Evolutionary conservation across 1,140 invertebrate genomes (phyloP), one percentile per base, ranked within the genome.

Genomic region (Eurosta solidaginis): DNA sequence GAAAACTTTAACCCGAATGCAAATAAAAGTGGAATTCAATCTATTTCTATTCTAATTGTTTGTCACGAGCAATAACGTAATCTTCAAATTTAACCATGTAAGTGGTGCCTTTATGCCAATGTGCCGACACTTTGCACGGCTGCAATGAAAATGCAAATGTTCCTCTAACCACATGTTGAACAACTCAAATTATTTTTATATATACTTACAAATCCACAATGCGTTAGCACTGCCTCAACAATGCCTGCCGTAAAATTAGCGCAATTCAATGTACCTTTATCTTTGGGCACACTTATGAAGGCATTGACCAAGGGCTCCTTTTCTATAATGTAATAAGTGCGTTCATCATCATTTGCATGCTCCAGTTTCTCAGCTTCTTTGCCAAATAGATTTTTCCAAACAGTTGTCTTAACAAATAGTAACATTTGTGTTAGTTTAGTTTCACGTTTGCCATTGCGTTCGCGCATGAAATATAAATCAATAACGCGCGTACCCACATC

Each of bases 31-130:
- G 42, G 27, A 27, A 14, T 5, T 1, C 44, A 5, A 47, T 82
- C 90, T 92, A 95, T 88, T 94, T 92, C 76, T 97, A 96, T 89
- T 98, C 96, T 59, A 97, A 89, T 83, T 95, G 93, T 88, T 98
- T 98, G 85, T 99, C 97, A 84, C 97, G 91, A 1, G 92, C 90
- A 79, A 99, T 96, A 49, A 99, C 97, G 78, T 93, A 92, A 85
- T 98, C 96, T 83, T 99, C 97, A 90, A 99, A 99, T 89, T 98
- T 97, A 20, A 99, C 96, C 95, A 99, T 98, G 84, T 99, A 99
- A 1, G 98, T 98, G 22, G 98, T 99, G 79, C 98, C 98, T 89
- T 99, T 98, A 88, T 99, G 97, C 97, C 97, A 99, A 88, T 99
- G 97, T 2, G 97, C 96, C 6, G 96, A 96, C 1, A 98, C 97